Evolutionary conservation across 2,888 invertebrate genomes (phyloP).

Genomic region (Branchipolynoe longqiensis): DNA sequence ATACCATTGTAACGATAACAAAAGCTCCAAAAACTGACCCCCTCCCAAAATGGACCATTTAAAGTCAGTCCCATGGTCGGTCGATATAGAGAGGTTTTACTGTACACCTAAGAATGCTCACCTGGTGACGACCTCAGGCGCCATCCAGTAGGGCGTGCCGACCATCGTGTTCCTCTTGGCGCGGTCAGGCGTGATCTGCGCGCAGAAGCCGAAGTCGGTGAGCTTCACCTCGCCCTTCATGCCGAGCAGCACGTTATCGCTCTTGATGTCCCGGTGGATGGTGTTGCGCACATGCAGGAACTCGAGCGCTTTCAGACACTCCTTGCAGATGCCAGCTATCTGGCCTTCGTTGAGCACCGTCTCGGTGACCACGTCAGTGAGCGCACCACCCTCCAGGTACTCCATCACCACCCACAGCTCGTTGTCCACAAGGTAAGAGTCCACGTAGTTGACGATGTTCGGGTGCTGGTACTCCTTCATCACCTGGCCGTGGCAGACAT

Average conservation of each 20-base stretch:
- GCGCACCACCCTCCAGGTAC: conserved; percentile 91
- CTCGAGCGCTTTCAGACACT: conserved; percentile 90
- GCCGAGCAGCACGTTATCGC: conserved; percentile 95
- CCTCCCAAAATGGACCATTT: no score
- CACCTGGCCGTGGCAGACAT: no score
- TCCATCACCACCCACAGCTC: conserved; percentile 99
- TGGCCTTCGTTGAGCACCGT: conserved; percentile 98
- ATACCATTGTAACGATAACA: no score
- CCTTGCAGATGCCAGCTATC: conserved; percentile 96
- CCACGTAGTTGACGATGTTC: conserved; percentile 96
- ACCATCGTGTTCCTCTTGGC: conserved; percentile 95
- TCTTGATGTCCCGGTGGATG: conserved; percentile 88
- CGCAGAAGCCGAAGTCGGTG: conserved; percentile 97
- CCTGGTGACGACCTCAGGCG: conserved; percentile 59
- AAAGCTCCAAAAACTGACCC: no score
- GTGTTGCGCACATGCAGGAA: conserved; percentile 92
- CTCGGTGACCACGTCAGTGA: conserved; percentile 98
- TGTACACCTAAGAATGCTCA: not conserved
- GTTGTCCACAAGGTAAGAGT: conserved; percentile 94
- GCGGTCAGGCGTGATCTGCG: conserved; percentile 95
- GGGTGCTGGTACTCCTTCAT: conserved; percentile 88
- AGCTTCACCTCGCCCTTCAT: conserved; percentile 89
- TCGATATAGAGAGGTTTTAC: no score
- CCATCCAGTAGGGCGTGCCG: conserved; percentile 89
- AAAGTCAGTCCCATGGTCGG: no score